These are phyloP conservation scores for Amniataba percoides DNA, from an alignment of 2,797 vertebrate species.

Conservation along the genomic window DNA sequence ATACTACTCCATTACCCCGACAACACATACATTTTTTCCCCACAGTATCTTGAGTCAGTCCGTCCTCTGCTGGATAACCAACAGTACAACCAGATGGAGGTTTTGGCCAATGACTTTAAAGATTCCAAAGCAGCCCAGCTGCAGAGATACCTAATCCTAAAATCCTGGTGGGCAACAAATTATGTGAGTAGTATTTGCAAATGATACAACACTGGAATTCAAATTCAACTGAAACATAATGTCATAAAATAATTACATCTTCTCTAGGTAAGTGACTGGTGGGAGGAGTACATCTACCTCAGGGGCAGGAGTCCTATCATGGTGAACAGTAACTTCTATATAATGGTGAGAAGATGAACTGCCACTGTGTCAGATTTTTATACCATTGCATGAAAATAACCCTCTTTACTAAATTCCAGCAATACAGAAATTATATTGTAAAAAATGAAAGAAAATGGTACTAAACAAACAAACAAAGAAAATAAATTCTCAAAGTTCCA, in stretches of 20 bases:
- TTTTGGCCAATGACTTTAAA: constrained; percentile 90
- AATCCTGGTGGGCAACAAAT: constrained; percentile 96
- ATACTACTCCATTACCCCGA: constrained; percentile 21
- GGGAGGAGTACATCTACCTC: constrained; percentile 96
- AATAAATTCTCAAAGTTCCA: neutral
- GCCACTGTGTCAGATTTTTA: neutral
- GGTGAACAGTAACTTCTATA: constrained; percentile 98
- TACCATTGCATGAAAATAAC: neutral
- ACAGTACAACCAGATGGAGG: constrained; percentile 87
- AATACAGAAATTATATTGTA: neutral
- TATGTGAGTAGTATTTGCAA: constrained; percentile 87
- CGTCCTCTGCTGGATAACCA: constrained; percentile 87
- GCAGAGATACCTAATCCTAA: constrained; percentile 93
- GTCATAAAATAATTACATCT: neutral
- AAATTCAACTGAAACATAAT: constrained; percentile 1
- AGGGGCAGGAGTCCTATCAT: constrained; percentile 91
- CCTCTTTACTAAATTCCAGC: neutral
- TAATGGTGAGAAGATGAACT: constrained; percentile 86
- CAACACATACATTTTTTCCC: constrained; percentile 1
- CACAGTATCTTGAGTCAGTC: constrained; percentile 95
- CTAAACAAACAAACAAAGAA: neutral
- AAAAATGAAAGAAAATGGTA: neutral
- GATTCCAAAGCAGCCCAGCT: constrained; percentile 86
- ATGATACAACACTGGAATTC: neutral
- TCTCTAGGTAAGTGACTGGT: constrained; percentile 96